phyloP scores from a whole-genome alignment of 2,888 invertebrate species.

The Buathra laborator region DNA sequence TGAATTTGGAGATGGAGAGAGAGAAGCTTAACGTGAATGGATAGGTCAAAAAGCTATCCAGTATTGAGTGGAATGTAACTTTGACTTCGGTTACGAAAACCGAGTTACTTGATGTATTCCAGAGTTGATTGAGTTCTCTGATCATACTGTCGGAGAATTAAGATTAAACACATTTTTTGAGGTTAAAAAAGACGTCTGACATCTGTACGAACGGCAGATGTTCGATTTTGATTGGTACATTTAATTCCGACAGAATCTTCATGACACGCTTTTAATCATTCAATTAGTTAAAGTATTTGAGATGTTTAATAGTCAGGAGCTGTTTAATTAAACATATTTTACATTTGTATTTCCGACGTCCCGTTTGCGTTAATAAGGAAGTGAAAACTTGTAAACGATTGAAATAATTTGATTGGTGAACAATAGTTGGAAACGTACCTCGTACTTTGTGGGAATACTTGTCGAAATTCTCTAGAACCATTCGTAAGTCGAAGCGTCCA shows the following conservation, averaged over 20 bases:
- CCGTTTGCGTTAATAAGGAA: not conserved
- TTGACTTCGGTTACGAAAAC: conserved; percentile 36
- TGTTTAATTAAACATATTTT: not conserved
- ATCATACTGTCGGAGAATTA: not conserved
- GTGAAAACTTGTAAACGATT: not conserved
- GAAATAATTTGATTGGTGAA: not conserved
- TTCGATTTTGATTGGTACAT: not conserved
- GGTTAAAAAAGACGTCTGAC: not conserved
- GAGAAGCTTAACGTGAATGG: conserved; percentile 52
- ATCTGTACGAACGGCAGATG: not conserved
- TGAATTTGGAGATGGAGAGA: conserved; percentile 38
- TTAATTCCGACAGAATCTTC: not conserved
- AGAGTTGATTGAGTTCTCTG: not conserved
- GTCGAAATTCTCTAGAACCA: not conserved
- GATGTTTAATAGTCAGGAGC: not conserved
- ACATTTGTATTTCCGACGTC: not conserved
- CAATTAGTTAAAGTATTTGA: not conserved
- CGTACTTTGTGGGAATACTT: not conserved
- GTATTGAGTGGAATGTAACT: conserved; percentile 21
- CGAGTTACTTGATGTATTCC: not conserved
- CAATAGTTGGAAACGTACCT: not conserved
- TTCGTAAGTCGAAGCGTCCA: not conserved
- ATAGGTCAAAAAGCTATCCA: conserved; percentile 47
- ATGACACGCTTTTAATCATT: not conserved
- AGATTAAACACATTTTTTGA: not conserved